Percentiles rank a stretch among this genome's conserved stretches.
phyloP scores from a whole-genome alignment of 2,113 vertebrate species.

The Tachuris rubrigastra region DNA sequence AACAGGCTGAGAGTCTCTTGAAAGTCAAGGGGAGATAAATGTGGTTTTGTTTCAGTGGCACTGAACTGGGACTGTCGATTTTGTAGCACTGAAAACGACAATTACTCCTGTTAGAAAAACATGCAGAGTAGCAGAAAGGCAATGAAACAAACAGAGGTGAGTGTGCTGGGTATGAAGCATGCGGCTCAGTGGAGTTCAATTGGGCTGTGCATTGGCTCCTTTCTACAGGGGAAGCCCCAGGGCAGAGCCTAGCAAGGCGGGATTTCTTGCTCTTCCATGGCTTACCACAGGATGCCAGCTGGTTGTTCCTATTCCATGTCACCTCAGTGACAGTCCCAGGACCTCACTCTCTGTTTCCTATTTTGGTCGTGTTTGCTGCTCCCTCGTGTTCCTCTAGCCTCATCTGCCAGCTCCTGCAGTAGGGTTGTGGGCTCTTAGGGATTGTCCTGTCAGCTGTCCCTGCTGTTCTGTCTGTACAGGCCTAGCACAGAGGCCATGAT shows the following conservation, averaged over 20 bases:
- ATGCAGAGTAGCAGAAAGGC: not conserved
- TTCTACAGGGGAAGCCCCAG: not conserved
- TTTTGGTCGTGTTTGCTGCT: fast-evolving
- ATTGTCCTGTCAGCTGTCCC: not conserved
- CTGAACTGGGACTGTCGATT: fast-evolving
- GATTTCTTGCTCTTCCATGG: not conserved
- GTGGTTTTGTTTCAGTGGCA: not conserved
- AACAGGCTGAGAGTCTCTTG: not conserved
- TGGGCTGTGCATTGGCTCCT: not conserved
- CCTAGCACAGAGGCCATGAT: fast-evolving
- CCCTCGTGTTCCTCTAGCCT: not conserved
- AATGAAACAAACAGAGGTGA: not conserved
- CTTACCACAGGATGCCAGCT: not conserved
- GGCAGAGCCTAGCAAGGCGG: not conserved
- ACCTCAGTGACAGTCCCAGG: not conserved
- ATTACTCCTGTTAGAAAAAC: not conserved
- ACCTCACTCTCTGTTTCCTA: not conserved
- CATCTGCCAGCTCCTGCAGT: not conserved
- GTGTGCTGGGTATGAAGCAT: not conserved
- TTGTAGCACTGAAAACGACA: not conserved
- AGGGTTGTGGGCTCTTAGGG: not conserved
- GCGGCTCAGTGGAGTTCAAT: fast-evolving
- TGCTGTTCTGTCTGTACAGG: not conserved
- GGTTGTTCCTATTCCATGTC: not conserved
- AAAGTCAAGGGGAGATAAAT: not conserved